Percentiles rank a stretch among this genome's conserved stretches.
These are phyloP conservation scores for Puffinus mauretanicus DNA, from an alignment of 2,113 vertebrate species.

Conservation along the genomic window DNA sequence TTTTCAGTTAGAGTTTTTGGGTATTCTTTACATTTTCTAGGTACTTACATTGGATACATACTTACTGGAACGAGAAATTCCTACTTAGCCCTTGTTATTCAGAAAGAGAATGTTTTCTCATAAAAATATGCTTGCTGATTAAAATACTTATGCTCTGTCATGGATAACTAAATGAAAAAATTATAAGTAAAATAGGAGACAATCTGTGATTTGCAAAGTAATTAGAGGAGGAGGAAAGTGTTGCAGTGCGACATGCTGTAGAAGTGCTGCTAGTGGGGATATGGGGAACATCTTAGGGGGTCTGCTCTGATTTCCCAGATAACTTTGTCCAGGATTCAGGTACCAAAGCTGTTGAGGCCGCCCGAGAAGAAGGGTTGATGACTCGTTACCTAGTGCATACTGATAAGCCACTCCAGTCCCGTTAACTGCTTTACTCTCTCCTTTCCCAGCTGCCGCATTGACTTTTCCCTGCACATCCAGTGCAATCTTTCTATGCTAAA, in stretches of 20 bases:
- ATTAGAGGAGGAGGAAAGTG: background rate
- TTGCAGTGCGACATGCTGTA: background rate
- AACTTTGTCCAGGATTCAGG: background rate
- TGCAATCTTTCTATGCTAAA: background rate
- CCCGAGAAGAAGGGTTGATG: background rate
- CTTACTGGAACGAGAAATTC: background rate
- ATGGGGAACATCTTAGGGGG: background rate
- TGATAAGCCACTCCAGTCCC: background rate
- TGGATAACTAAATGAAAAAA: background rate
- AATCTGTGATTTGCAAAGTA: background rate
- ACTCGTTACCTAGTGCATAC: accelerated
- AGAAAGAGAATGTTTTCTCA: background rate
- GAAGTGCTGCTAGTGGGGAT: background rate
- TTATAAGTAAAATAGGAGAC: background rate
- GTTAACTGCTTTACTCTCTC: background rate
- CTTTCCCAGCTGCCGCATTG: background rate
- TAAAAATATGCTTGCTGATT: background rate
- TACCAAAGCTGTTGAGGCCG: background rate
- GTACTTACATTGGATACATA: background rate
- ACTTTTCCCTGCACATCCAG: background rate
- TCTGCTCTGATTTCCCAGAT: background rate
- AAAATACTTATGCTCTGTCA: background rate
- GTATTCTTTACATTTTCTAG: background rate
- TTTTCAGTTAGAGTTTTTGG: background rate
- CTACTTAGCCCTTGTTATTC: background rate